Percentiles rank a stretch among this genome's conserved stretches.
Evolutionary conservation across 2,113 vertebrate genomes (phyloP).

Genomic region (Chionis minor): DNA sequence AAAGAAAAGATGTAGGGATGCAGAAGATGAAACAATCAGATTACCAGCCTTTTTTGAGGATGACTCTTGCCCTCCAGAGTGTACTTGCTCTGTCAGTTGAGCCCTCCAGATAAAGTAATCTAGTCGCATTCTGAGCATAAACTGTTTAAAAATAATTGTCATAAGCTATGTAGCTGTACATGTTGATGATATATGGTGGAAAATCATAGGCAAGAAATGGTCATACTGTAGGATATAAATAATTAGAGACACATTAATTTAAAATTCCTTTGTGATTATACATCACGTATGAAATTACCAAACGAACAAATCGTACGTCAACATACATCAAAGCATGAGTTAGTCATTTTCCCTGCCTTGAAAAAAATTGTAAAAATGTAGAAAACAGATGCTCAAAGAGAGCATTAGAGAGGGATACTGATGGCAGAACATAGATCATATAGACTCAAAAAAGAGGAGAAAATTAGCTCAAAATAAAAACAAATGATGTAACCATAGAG

Average conservation of each 20-base stretch:
- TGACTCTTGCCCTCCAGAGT: slow-evolving; percentile 66
- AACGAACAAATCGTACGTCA: background rate
- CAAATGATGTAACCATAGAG: background rate
- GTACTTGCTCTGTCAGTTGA: slow-evolving; percentile 70
- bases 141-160: background rate
- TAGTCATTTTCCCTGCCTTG: background rate
- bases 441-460: background rate
- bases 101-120: background rate
- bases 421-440: background rate
- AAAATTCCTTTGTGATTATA: background rate
- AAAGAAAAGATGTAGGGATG: background rate
- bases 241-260: background rate
- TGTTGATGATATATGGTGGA: background rate
- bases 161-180: background rate
- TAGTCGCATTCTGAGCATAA: background rate
- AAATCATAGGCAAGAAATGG: background rate
- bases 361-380: background rate
- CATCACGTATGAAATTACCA: background rate
- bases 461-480: background rate
- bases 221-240: background rate
- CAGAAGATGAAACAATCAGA: background rate
- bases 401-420: background rate
- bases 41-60: slow-evolving; percentile 63
- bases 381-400: background rate
- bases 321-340: background rate